Base-by-base conservation (phyloP, 2,113 vertebrate genomes). In the Oreochromis spilurus region DNA sequence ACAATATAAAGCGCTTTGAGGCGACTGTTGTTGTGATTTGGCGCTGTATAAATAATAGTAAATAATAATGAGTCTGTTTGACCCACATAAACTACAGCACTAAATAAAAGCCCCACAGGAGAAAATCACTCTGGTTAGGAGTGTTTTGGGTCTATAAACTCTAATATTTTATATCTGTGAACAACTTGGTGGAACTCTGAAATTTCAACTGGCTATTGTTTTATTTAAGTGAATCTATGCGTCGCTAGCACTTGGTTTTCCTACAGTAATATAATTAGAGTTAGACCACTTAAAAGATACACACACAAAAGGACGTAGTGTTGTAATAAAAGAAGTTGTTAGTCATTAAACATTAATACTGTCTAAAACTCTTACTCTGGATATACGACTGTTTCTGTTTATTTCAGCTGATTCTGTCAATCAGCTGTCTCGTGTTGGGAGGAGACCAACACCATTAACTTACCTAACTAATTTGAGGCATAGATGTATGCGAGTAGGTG, bases 391-490 rank as follows among this genome's bases (percentile, higher is more conserved):
- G 81, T 75, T 40, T 72, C 14, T 77, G 58, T 85, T 84, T 85
- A 81, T 83, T 84, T 84, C 81, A 2, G 4, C 57, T 14, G 21
- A 84, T 24, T 70, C 65, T 72, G 65, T 45, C 38, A 72, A 6
- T 16, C 65, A 45, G 8, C 7, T 45, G 38, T 26, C 7, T 24
- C 14, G 8, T 72, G 12, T 72, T 21, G 65, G 0, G 0, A 70
- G 67, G 43, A 54, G 75, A 52, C 24, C 24, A 24, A 24, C 43
- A 40, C 38, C 57, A 21, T 26, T 5, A 36, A 34, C 52, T 91
- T 87, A 81, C 31, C 81, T 3, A 13, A 34, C 55, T 89, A 83
- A 60, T 87, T 75, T 9, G 34, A 12, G 84, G 79, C 88, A 92
- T 11, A 60, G 26, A 60, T 60, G 26, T 0, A 62, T 88, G 89